Base-by-base conservation (phyloP, 2,888 invertebrate genomes). In the Patella caerulea region DNA sequence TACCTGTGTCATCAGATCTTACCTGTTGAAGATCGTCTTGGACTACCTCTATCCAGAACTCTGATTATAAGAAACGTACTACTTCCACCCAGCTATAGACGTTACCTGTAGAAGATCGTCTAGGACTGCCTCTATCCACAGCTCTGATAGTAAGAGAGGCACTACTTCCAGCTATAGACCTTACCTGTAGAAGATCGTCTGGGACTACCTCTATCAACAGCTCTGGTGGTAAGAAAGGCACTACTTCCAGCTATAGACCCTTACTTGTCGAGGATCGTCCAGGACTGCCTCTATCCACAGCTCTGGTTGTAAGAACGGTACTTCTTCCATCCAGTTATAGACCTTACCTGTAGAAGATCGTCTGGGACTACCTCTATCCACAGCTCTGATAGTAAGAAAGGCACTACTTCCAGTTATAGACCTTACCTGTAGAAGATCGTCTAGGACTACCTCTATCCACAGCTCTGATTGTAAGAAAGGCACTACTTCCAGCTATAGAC, bases 241-340 rank as follows among this genome's bases (percentile, higher is more conserved):
- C 75, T 81, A 29, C 70, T 83, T 14, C 83, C 83, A 53, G 78
- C 79, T 1, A 65, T 34, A 24, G 24, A 24, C 24, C 24, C 24
- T 24, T 24, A 24, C 59, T 17, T 11, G 78, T 73, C 45, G 79
- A 52, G 1, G 79, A 78, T 24, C 72, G 55, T 52, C 53, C 55
- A 4, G 83, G 83, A 12, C 69, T 74, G 3, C 83, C 83, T 3
- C 79, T 76, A 72, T 83, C 82, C 71, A 73, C 81, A 71, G 81
- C 79, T 19, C 72, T 15, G 3, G 82, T 77, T 19, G 73, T 71
- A 15, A 81, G 69, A 14, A 77, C 77, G 72, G 74, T 79, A 29
- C 75, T 79, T 24, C 70, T 83, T 14, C 83, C 83, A 24, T 24
- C 24, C 24, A 24, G 24, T 1, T 24, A 24, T 24, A 24, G 12